These are phyloP conservation scores for Porites australiensis DNA, from an alignment of 64 coral and sea anemone genomes.

Conservation along the genomic window DNA sequence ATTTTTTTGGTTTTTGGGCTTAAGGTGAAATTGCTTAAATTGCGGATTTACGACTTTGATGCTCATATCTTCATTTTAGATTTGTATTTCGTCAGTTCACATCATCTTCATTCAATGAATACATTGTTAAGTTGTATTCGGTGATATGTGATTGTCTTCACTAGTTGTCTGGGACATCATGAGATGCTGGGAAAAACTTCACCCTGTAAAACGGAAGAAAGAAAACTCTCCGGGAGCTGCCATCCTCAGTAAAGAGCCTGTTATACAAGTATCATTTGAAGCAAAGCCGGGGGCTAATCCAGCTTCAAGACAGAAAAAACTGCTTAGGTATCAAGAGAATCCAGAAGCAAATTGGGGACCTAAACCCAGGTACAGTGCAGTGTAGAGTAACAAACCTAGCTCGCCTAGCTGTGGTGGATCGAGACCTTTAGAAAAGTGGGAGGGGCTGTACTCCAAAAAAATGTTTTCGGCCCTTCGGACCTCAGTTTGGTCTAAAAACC, in stretches of 20 bases:
- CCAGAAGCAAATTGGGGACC: constrained; percentile 98
- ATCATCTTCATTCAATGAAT: not conserved
- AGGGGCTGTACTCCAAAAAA: no score
- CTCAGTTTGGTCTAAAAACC: no score
- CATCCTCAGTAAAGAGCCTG: constrained; percentile 82
- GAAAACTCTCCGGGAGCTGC: constrained; percentile 69
- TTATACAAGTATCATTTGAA: constrained; percentile 81
- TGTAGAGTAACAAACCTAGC: not conserved
- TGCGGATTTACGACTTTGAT: no score
- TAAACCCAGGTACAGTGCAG: constrained; percentile 79
- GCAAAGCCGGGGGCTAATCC: constrained; percentile 82
- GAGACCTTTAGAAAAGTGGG: no score
- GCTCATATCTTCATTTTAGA: no score
- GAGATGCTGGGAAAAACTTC: constrained; percentile 90
- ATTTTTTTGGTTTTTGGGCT: no score
- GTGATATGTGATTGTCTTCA: not conserved
- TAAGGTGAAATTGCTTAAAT: no score
- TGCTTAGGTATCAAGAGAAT: constrained; percentile 90
- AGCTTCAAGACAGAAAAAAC: constrained; percentile 83
- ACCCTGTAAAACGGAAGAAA: constrained; percentile 87
- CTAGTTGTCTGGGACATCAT: constrained; percentile 97
- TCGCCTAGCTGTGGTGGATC: no score
- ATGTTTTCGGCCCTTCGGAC: no score
- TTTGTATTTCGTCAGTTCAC: not conserved
- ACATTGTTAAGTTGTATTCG: not conserved